Conservation (phyloP, 1,140 invertebrate genomes). For the Drosophila obscura region DNA sequence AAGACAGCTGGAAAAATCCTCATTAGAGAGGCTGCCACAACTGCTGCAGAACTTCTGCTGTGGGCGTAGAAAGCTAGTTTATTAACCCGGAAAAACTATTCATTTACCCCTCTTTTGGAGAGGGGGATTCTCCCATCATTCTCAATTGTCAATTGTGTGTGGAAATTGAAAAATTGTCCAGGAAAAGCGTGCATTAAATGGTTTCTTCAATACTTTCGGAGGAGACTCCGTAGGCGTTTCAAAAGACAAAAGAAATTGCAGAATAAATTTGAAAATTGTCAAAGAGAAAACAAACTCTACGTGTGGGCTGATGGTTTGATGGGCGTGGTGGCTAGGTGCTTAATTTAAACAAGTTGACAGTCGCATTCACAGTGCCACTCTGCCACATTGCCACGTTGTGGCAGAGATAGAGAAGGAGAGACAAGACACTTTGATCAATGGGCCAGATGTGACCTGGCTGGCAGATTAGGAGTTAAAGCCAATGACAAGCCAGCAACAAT, state of each 20-base stretch:
- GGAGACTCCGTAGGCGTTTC: slow-evolving; percentile 35
- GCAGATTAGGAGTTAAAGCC: slow-evolving; percentile 48
- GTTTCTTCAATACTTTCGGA: slow-evolving; percentile 14
- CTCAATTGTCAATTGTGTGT: slow-evolving; percentile 45
- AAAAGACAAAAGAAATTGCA: slow-evolving; percentile 57
- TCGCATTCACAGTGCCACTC: slow-evolving; percentile 1
- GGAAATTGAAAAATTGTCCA: slow-evolving; percentile 55
- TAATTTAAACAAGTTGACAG: slow-evolving; percentile 50
- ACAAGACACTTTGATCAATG: slow-evolving; percentile 48
- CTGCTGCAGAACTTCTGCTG: neutral
- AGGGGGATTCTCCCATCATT: slow-evolving; percentile 20
- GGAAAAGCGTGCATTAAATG: slow-evolving; percentile 40
- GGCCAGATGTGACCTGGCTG: slow-evolving; percentile 48
- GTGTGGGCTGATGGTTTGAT: slow-evolving; percentile 10
- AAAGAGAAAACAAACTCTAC: slow-evolving; percentile 25
- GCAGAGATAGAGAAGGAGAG: too few species aligned
- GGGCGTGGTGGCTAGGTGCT: slow-evolving; percentile 47
- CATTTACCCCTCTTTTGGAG: neutral
- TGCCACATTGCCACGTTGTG: too few species aligned
- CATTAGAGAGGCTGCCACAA: slow-evolving; percentile 38
- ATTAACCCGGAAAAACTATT: slow-evolving; percentile 48
- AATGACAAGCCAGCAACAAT: slow-evolving; percentile 49
- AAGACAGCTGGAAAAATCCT: slow-evolving; percentile 47
- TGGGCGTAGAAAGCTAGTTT: slow-evolving; percentile 48
- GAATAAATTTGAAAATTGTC: slow-evolving; percentile 60